These are phyloP conservation scores for Calliopum simillimum DNA, from an alignment of 2,888 invertebrate species.

Conservation along the genomic window DNA sequence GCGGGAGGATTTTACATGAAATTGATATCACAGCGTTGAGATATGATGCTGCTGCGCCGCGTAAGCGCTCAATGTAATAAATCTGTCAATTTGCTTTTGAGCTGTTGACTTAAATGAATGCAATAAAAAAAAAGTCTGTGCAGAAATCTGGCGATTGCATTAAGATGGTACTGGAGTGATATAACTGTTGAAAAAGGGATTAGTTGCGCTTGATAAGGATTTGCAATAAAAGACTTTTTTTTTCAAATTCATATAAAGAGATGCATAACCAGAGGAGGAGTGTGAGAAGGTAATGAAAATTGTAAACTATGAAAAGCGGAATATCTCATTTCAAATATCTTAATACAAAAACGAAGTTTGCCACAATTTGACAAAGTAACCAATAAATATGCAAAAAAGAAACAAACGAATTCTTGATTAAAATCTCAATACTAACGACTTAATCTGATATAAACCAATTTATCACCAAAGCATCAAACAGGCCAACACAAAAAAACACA, in stretches of 20 bases:
- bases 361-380: not conserved
- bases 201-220: too few relatives aligned
- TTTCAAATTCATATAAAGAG: too few relatives aligned
- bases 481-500: not conserved
- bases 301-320: too few relatives aligned
- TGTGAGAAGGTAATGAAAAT: too few relatives aligned
- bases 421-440: not conserved
- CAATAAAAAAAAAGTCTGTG: conserved; percentile 54
- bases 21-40: conserved; percentile 18
- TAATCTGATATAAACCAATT: conserved; percentile 4
- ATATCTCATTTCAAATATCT: too few relatives aligned
- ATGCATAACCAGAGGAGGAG: too few relatives aligned
- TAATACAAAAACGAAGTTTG: too few relatives aligned
- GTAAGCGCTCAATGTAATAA: conserved; percentile 44
- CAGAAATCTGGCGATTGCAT: not conserved
- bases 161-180: not conserved
- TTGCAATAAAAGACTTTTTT: too few relatives aligned
- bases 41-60: not conserved
- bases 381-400: too few relatives aligned
- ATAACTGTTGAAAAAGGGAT: too few relatives aligned
- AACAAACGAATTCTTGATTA: too few relatives aligned
- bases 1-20: conserved; percentile 18
- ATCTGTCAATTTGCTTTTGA: conserved; percentile 59
- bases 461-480: conserved; percentile 5
- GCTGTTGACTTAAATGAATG: conserved; percentile 43